These are phyloP conservation scores for Scrobipalpa atriplicella DNA, from an alignment of 2,888 invertebrate genomes.

Conservation along the genomic window DNA sequence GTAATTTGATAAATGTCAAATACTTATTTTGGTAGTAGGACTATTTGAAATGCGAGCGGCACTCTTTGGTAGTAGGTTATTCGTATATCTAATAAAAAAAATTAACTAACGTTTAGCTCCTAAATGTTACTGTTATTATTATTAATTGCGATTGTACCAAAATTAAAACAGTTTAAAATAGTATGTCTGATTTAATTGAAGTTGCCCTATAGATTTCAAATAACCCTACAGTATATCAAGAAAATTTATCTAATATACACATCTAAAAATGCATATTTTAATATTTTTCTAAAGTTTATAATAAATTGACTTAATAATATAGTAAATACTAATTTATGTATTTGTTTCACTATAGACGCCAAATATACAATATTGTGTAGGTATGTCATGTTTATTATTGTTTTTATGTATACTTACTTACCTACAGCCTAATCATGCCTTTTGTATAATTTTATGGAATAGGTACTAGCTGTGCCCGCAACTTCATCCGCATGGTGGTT, in stretches of 20 bases:
- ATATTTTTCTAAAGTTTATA: neutral
- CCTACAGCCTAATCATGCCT: too few relatives aligned
- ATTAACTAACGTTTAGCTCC: too few relatives aligned
- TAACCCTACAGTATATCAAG: neutral
- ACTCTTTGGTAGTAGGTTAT: neutral
- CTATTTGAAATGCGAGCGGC: neutral
- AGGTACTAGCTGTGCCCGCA: too few relatives aligned
- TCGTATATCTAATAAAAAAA: neutral
- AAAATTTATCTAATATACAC: neutral
- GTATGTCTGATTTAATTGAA: neutral
- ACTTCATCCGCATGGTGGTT: too few relatives aligned
- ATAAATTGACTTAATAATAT: conserved; percentile 3
- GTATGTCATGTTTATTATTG: neutral
- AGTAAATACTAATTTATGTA: too few relatives aligned
- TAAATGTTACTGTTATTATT: too few relatives aligned
- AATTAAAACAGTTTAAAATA: neutral
- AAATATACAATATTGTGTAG: neutral
- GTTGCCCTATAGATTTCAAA: neutral
- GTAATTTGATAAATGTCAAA: neutral
- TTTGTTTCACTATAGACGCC: neutral
- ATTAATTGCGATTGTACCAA: too few relatives aligned
- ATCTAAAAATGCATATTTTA: neutral
- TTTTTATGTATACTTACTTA: too few relatives aligned
- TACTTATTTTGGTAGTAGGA: neutral
- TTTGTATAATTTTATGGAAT: too few relatives aligned